Percentiles rank a stretch among this genome's conserved stretches.
Evolutionary conservation across 2,888 invertebrate genomes (phyloP).

Genomic region (Drosophila monieri): DNA sequence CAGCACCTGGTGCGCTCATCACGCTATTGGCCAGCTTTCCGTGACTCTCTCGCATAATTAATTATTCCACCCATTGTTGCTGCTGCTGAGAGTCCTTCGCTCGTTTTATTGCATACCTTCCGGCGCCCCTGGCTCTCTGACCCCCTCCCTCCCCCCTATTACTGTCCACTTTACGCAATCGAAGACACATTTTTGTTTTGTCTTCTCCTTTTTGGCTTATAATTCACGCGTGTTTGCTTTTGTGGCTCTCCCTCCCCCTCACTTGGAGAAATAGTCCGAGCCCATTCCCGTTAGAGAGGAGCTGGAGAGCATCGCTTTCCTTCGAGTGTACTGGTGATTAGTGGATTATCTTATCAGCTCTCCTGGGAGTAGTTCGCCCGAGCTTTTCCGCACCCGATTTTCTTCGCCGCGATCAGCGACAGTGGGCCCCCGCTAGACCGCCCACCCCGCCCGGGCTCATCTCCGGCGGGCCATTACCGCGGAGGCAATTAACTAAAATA

Average conservation of each 20-base stretch:
- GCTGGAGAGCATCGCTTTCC: too few species aligned
- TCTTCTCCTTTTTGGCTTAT: conserved; percentile 50
- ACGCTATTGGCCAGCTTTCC: too few species aligned
- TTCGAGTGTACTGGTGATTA: conserved; percentile 4
- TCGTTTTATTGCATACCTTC: conserved; percentile 61
- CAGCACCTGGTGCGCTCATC: conserved; percentile 28
- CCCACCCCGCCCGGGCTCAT: background rate
- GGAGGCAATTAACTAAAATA: conserved; percentile 40
- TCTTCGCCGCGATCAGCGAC: background rate
- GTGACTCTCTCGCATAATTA: too few species aligned
- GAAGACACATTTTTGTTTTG: conserved; percentile 5
- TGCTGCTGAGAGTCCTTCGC: conserved; percentile 39
- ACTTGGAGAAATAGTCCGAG: background rate
- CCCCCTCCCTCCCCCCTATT: conserved; percentile 10
- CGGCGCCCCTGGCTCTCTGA: conserved; percentile 33
- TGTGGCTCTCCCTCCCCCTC: background rate
- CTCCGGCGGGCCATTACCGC: conserved; percentile 19
- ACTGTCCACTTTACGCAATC: conserved; percentile 24
- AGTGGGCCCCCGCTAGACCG: background rate
- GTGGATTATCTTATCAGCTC: conserved; percentile 39
- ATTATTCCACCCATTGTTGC: too few species aligned
- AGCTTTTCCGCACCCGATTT: background rate
- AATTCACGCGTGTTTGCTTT: conserved; percentile 65
- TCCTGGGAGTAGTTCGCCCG: conserved; percentile 4
- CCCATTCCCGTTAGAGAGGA: too few species aligned